phyloP scores from a whole-genome alignment of 2,888 invertebrate species.

The Drosophila birchii region DNA sequence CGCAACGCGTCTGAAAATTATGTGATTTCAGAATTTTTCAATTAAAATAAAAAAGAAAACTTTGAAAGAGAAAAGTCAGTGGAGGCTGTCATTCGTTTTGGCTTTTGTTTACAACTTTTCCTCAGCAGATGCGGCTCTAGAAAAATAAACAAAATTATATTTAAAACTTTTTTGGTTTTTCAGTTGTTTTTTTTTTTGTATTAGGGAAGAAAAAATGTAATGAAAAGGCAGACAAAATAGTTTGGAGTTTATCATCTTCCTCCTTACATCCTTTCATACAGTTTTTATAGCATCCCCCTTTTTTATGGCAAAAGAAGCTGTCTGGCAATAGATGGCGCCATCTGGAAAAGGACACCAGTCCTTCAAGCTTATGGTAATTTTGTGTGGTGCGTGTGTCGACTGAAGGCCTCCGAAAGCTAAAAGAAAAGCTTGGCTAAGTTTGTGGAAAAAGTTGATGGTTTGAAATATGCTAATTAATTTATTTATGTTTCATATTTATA shows the following conservation, averaged over 20 bases:
- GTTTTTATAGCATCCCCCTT: constrained; percentile 5
- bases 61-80: constrained; percentile 1
- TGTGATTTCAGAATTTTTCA: constrained; percentile 77
- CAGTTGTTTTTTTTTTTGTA: not conserved
- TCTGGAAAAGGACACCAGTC: not conserved
- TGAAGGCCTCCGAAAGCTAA: constrained; percentile 25
- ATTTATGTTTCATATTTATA: not conserved
- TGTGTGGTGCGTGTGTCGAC: constrained; percentile 9
- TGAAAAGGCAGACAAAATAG: constrained; percentile 8
- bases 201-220: not conserved
- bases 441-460: not conserved
- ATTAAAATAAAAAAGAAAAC: constrained; percentile 57
- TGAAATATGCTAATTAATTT: not conserved
- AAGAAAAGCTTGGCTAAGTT: not conserved
- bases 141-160: not conserved
- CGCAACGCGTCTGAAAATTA: constrained; percentile 66
- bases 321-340: constrained; percentile 56
- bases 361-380: constrained; percentile 21
- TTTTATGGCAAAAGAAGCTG: constrained; percentile 45
- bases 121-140: constrained; percentile 30
- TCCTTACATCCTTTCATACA: not conserved
- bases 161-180: constrained; percentile 11
- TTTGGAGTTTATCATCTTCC: constrained; percentile 4
- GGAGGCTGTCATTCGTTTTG: constrained; percentile 34
- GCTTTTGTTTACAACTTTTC: constrained; percentile 15